Conservation (phyloP, 2,113 vertebrate genomes). For the Apodemus sylvaticus region DNA sequence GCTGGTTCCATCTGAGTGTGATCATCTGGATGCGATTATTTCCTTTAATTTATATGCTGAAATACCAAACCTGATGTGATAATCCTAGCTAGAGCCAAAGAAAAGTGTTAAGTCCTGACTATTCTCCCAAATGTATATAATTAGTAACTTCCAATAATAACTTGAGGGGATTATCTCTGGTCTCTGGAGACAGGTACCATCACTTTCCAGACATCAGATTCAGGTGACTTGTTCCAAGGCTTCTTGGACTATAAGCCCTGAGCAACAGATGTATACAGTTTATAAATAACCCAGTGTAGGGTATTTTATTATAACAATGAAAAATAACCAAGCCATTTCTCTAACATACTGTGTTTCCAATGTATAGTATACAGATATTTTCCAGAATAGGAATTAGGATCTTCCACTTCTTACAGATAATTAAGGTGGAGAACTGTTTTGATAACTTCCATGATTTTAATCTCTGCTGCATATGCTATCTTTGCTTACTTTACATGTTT, state of each 20-base stretch:
- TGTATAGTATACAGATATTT: not conserved
- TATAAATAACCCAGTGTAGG: not conserved
- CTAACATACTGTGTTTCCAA: not conserved
- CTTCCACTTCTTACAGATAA: not conserved
- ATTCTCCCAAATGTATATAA: not conserved
- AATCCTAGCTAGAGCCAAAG: not conserved
- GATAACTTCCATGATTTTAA: not conserved
- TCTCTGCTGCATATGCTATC: not conserved
- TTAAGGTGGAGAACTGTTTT: not conserved
- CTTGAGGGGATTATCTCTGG: not conserved
- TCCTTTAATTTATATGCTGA: not conserved
- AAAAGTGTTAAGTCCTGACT: not conserved
- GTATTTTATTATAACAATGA: not conserved
- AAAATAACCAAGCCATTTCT: not conserved
- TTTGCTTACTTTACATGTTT: not conserved
- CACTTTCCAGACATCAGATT: not conserved
- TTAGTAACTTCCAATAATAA: not conserved
- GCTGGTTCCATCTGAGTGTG: not conserved
- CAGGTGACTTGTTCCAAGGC: not conserved
- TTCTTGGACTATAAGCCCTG: not conserved
- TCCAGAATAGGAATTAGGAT: not conserved
- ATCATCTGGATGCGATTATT: not conserved
- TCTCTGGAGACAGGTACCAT: not conserved
- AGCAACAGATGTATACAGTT: not conserved
- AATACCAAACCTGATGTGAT: not conserved